A percentile compares a stretch with the other conserved stretches of the same genome.
Conservation (phyloP, 2,888 invertebrate genomes). For the Pandemis heparana region DNA sequence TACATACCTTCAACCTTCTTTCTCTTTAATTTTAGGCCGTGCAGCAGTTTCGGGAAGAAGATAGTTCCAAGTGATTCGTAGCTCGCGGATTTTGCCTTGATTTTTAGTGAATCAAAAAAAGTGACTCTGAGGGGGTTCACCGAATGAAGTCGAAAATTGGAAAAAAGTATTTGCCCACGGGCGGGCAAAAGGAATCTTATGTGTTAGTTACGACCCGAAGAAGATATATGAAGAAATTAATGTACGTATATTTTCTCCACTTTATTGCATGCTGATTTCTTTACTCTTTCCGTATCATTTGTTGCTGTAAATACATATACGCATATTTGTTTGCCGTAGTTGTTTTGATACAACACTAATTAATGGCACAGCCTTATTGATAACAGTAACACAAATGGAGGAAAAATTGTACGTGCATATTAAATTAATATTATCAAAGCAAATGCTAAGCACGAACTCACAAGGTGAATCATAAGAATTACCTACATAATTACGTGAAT, state of each 20-base stretch:
- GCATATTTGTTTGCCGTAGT: not conserved
- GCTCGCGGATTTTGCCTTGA: conserved; percentile 40
- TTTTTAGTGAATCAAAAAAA: conserved; percentile 50
- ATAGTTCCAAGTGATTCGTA: conserved; percentile 46
- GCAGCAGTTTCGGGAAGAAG: conserved; percentile 47
- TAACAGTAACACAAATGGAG: not conserved
- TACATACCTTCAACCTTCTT: conserved; percentile 68
- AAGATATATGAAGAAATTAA: conserved; percentile 88
- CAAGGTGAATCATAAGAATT: not conserved
- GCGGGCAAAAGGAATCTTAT: conserved; percentile 86
- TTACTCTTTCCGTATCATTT: not conserved
- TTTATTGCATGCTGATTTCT: conserved; percentile 43
- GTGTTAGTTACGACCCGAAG: conserved; percentile 86
- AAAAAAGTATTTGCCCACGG: conserved; percentile 87
- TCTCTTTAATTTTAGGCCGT: conserved; percentile 69
- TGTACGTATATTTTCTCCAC: conserved; percentile 80
- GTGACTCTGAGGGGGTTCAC: conserved; percentile 54
- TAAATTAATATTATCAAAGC: not conserved
- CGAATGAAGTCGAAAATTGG: conserved; percentile 83
- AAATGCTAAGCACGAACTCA: not conserved
- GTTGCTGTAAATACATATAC: not conserved
- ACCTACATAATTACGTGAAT: not conserved
- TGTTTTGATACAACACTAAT: not conserved
- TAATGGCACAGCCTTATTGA: not conserved
- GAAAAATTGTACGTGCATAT: not conserved